Evolutionary conservation across 2,888 invertebrate species (phyloP), one percentile per base, ranked within the genome.

Genomic region (Cryptosula pallasiana): DNA sequence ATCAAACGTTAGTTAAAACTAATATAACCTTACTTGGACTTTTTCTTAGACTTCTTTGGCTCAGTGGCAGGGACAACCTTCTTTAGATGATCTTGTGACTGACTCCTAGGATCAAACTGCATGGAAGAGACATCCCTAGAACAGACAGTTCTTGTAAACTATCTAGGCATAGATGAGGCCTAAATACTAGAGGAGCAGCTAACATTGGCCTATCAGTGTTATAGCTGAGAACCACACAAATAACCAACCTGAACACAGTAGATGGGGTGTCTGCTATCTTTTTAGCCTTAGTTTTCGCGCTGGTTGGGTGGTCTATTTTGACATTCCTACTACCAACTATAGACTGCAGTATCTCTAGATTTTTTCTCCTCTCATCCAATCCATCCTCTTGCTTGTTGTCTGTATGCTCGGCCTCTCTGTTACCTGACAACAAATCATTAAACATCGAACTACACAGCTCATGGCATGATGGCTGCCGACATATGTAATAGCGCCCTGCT

Each of bases 371-470:
- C 71, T 78, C 79, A 69, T 77, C 78, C 3, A 75, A 74, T 0
- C 79, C 78, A 5, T 84, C 83, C 35, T 79, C 77, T 5, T 86
- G 83, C 13, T 29, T 35, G 16, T 45, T 71, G 36, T 20, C 54
- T 23, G 23, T 75, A 73, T 35, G 76, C 77, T 5, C 45, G 13
- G 58, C 25, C n/a, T 73, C 74, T 0, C 77, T 76, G 35, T 74
- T n/a, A n/a, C n/a, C 45, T 45, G 45, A 45, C 45, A 45, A 20
- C 45, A 45, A 13, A 45, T 45, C n/a, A n/a, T n/a, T n/a, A n/a
- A n/a, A n/a, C n/a, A n/a, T n/a, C n/a, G n/a, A n/a, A n/a, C n/a
- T n/a, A n/a, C n/a, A n/a, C n/a, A n/a, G n/a, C n/a, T n/a, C n/a
- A n/a, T n/a, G n/a, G n/a, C n/a, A n/a, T n/a, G n/a, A n/a, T n/a